phyloP scores from a whole-genome alignment of 2,888 invertebrate genomes.

The Amphipoea oculea region DNA sequence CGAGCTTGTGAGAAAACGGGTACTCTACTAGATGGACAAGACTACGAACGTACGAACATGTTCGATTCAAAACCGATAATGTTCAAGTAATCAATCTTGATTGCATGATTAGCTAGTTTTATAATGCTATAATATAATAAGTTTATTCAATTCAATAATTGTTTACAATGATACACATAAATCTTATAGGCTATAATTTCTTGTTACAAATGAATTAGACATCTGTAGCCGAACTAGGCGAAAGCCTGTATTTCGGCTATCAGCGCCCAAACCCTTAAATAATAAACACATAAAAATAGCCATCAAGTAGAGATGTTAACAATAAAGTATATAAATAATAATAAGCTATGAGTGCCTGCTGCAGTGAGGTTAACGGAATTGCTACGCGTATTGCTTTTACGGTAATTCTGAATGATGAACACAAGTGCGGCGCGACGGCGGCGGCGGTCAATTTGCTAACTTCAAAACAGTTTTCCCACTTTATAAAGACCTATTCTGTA shows the following conservation, averaged over 20 bases:
- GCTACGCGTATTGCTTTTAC: slow-evolving; percentile 38
- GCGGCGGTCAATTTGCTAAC: background rate
- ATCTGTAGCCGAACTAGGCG: too few relatives aligned
- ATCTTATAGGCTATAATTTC: too few relatives aligned
- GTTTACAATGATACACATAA: too few relatives aligned
- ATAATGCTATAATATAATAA: too few relatives aligned
- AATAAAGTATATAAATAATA: too few relatives aligned
- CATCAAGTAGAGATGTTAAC: too few relatives aligned
- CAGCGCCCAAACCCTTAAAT: too few relatives aligned
- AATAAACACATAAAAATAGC: too few relatives aligned
- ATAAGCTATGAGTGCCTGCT: background rate
- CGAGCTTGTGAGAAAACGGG: slow-evolving; percentile 27
- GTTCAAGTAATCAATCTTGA: slow-evolving; percentile 18
- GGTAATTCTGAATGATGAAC: slow-evolving; percentile 45
- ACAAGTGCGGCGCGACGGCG: background rate
- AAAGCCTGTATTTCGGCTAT: too few relatives aligned
- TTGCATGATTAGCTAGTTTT: slow-evolving; percentile 21
- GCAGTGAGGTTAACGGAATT: slow-evolving; percentile 35
- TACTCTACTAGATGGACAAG: slow-evolving; percentile 3
- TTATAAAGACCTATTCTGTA: background rate
- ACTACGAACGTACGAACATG: background rate
- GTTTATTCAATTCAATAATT: too few relatives aligned
- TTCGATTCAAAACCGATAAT: slow-evolving; percentile 18
- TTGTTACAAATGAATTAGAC: too few relatives aligned
- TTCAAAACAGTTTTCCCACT: background rate